These are phyloP conservation scores for Epizoanthus stellaris DNA, from an alignment of 92 coral and sea anemone genomes.

Conservation along the genomic window DNA sequence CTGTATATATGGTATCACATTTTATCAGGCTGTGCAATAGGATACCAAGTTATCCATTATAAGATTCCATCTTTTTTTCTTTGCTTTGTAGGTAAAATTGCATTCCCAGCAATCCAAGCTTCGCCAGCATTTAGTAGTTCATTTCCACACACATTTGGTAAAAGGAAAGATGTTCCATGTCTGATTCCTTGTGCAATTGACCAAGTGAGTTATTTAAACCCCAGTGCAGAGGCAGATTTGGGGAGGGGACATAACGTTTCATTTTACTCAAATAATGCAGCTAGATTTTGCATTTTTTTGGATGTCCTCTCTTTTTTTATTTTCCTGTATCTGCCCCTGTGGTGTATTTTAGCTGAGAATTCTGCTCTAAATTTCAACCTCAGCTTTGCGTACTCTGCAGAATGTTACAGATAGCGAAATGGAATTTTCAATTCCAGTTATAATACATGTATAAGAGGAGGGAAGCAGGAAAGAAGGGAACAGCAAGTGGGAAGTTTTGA, in stretches of 20 bases:
- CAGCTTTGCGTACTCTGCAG: no score
- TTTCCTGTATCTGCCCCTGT: no score
- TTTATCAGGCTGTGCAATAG: neutral
- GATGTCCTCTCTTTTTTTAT: no score
- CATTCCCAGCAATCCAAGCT: slow-evolving; percentile 99
- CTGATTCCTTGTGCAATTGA: slow-evolving; percentile 99
- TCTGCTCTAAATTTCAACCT: no score
- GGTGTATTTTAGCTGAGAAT: no score
- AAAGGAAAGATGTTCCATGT: slow-evolving; percentile 93
- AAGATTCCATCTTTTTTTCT: neutral
- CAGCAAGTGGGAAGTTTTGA: no score
- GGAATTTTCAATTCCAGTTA: no score
- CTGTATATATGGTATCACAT: neutral
- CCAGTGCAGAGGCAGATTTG: neutral
- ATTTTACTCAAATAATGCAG: neutral
- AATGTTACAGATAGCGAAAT: no score
- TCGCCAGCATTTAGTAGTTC: slow-evolving; percentile 94
- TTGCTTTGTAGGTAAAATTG: slow-evolving; percentile 87
- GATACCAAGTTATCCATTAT: neutral
- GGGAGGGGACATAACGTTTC: no score
- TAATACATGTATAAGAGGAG: no score
- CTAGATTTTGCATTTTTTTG: no score
- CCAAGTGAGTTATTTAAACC: slow-evolving; percentile 63
- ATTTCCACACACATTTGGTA: slow-evolving; percentile 97
- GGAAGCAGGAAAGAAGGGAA: no score